Evolutionary conservation across 1,140 invertebrate species (phyloP).

Genomic region (Platyscapa corneri): DNA sequence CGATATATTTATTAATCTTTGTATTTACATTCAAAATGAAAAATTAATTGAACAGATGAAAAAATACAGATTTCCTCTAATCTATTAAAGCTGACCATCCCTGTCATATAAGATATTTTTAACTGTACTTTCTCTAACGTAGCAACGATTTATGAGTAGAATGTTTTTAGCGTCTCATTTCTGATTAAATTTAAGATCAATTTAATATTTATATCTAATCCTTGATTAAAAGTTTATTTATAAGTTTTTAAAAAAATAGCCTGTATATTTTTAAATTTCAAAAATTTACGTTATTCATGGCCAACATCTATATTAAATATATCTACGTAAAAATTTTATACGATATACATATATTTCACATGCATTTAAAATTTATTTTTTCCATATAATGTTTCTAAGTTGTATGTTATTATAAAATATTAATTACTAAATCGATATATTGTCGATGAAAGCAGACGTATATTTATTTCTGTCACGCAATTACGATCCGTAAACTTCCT

Average conservation of each 20-base stretch:
- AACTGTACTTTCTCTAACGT: constrained; percentile 1
- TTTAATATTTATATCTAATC: background rate
- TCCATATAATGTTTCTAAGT: too few species aligned
- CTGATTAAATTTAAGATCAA: constrained; percentile 17
- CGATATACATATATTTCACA: too few species aligned
- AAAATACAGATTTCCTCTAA: constrained; percentile 33
- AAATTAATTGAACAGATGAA: constrained; percentile 38
- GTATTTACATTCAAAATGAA: constrained; percentile 1
- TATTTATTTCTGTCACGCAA: constrained; percentile 45
- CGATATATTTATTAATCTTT: constrained; percentile 25
- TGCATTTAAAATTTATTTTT: too few species aligned
- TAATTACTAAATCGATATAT: constrained; percentile 19
- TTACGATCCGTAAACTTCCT: constrained; percentile 29
- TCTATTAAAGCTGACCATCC: constrained; percentile 29
- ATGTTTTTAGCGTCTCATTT: background rate
- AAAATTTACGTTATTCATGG: too few species aligned
- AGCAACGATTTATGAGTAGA: background rate
- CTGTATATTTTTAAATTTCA: background rate
- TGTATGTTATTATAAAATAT: background rate
- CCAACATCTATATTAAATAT: too few species aligned
- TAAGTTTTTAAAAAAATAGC: background rate
- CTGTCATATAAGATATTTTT: constrained; percentile 33
- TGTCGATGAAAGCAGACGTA: constrained; percentile 1
- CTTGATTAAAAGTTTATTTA: background rate
- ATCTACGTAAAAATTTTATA: too few species aligned